phyloP scores from a whole-genome alignment of 2,888 invertebrate species.

The Vannuccia rotundouncinata region DNA sequence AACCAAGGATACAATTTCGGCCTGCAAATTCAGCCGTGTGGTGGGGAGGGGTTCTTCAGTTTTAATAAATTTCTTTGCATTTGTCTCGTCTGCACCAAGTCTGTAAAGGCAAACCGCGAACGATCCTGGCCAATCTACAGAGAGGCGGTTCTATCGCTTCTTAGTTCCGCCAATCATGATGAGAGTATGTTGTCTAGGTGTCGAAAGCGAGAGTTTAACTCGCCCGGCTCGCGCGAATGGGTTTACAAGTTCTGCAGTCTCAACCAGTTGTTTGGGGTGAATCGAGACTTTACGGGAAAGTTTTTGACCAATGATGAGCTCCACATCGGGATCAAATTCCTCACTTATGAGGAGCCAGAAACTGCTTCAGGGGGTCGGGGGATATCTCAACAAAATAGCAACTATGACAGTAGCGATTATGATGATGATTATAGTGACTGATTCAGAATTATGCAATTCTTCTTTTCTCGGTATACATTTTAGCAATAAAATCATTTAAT shows the following conservation, averaged over 20 bases:
- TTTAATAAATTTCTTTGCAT: not conserved
- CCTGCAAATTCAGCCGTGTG: not conserved
- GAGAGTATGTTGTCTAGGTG: not conserved
- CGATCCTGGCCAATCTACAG: not conserved
- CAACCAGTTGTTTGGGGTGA: not conserved
- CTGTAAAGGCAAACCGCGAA: not conserved
- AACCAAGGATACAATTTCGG: not conserved
- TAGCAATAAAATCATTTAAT: no score
- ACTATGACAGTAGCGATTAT: no score
- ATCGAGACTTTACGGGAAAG: not conserved
- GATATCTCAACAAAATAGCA: no score
- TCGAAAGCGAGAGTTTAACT: not conserved
- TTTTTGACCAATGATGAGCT: not conserved
- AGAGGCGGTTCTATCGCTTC: not conserved
- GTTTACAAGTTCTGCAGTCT: constrained; percentile 1
- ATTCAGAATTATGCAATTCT: no score
- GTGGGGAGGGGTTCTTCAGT: not conserved
- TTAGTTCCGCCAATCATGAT: not conserved
- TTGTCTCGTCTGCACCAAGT: not conserved
- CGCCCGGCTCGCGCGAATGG: constrained; percentile 7
- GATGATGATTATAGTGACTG: no score
- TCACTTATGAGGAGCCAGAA: no score
- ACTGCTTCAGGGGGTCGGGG: no score
- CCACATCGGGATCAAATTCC: not conserved
- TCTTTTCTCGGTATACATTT: no score